phyloP scores from a whole-genome alignment of 1,140 invertebrate species.

The Anastrepha ludens region DNA sequence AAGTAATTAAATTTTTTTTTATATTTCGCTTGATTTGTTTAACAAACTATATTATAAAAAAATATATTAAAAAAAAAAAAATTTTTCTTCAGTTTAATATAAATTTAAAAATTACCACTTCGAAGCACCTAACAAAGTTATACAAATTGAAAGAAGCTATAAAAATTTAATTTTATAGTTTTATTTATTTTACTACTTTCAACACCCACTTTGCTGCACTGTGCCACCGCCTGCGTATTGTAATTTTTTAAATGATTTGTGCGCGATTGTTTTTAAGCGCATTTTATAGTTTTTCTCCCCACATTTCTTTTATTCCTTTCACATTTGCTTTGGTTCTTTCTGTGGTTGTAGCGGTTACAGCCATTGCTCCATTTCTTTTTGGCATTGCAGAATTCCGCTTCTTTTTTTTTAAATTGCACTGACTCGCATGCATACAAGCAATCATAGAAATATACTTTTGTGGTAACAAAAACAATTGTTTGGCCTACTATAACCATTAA shows the following conservation, averaged over 20 bases:
- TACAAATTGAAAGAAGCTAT: no score
- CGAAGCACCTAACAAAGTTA: no score
- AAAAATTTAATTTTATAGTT: no score
- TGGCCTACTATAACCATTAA: slow-evolving; percentile 14
- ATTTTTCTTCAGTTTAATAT: no score
- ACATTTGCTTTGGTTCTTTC: slow-evolving; percentile 13
- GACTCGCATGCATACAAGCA: not conserved
- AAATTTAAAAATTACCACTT: no score
- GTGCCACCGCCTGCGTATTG: not conserved
- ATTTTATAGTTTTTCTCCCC: not conserved
- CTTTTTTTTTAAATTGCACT: not conserved
- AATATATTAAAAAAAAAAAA: no score
- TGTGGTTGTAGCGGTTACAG: slow-evolving; percentile 9
- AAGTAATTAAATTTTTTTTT: no score
- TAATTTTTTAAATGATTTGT: not conserved
- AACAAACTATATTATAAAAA: no score
- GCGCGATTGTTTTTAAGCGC: not conserved
- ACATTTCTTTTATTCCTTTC: slow-evolving; percentile 11
- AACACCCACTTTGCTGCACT: not conserved
- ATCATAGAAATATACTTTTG: not conserved
- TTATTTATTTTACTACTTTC: not conserved
- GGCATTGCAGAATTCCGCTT: not conserved
- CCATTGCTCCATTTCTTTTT: slow-evolving; percentile 3
- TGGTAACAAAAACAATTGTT: not conserved
- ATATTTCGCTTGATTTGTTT: no score